Evolutionary conservation across 1,140 invertebrate genomes (phyloP), one percentile per base, ranked within the genome.

Genomic region (Lepidotrigona ventralis): DNA sequence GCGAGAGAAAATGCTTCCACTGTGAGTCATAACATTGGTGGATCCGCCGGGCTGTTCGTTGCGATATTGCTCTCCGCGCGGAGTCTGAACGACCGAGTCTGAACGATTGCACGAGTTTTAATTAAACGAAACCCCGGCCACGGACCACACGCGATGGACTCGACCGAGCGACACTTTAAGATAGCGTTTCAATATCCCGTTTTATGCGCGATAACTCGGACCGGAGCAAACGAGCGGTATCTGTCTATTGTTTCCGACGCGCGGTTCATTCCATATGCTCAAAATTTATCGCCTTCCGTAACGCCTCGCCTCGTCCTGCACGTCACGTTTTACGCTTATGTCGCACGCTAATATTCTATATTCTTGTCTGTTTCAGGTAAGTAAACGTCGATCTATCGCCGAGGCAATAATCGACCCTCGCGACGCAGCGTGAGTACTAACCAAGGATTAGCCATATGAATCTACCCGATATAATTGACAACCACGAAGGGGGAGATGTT

Each of bases 361-460:
- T 85, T 46, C 29, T 84, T 88, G 83, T 89, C 64, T 86, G 85
- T 92, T 92, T 79, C 90, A 92, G 90, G 90, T 92, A 86, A 92
- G 91, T 91, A 68, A 77, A 82, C 53, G 72, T 29, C 33, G 73
- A 78, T 68, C n/a, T 64, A 58, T 23, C 58, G 15, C 58, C n/a
- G 29, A 85, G 60, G 73, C 46, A 33, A 69, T 66, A 54, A 46
- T 39, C 21, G 71, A 73, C n/a, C 46, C 51, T 29, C 54, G 21
- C 29, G 29, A 33, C 56, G 23, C 1, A 23, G 19, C 29, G 63
- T n/a, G 56, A 75, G 72, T 56, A 33, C 4, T 12, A 58, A 17
- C 39, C 11, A 74, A 29, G 29, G 54, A 74, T 46, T 46, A 73
- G 1, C 8, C 17, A 11, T n/a, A 69, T 71, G 39, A 69, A 83